Evolutionary conservation across 2,797 vertebrate genomes (phyloP).

Genomic region (Macroramphosus scolopax): DNA sequence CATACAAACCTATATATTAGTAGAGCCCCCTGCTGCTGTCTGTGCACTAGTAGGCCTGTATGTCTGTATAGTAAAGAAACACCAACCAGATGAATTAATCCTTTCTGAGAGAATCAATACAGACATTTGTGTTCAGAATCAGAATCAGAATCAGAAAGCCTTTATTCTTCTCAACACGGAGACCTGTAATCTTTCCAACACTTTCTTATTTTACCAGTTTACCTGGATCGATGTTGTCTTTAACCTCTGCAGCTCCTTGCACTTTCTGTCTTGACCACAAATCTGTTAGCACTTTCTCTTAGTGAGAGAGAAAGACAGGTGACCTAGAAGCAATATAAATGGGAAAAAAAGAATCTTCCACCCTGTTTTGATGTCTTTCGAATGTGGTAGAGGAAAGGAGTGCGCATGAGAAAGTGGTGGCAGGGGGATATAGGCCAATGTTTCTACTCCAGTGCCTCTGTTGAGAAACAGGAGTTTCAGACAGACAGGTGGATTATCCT

Average conservation of each 20-base stretch:
- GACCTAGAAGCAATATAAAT: slow-evolving; percentile 37
- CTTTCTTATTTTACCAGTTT: slow-evolving; percentile 16
- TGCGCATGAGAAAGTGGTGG: slow-evolving; percentile 18
- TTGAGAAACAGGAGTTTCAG: slow-evolving; percentile 40
- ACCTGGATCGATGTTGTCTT: slow-evolving; percentile 24
- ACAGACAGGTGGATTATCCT: slow-evolving; percentile 47
- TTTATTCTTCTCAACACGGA: too few relatives aligned
- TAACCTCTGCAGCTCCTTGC: slow-evolving; percentile 8
- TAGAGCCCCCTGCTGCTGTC: slow-evolving; percentile 7
- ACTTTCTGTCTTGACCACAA: slow-evolving; percentile 2
- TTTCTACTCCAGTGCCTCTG: slow-evolving; percentile 63
- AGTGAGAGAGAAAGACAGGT: slow-evolving; percentile 11
- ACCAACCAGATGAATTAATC: background rate
- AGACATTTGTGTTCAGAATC: background rate
- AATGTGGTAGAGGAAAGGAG: slow-evolving; percentile 16
- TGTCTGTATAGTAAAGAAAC: background rate
- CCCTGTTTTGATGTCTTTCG: slow-evolving; percentile 20
- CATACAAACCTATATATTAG: slow-evolving; percentile 59
- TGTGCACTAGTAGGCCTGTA: background rate
- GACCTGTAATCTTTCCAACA: slow-evolving; percentile 32
- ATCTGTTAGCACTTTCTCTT: slow-evolving; percentile 11
- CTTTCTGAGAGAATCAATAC: slow-evolving; percentile 20
- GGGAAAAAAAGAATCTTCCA: slow-evolving; percentile 6
- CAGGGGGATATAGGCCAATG: slow-evolving; percentile 62
- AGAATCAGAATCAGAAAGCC: background rate